Evolutionary conservation across 2,797 vertebrate species (phyloP), one percentile per base, ranked within the genome.

Genomic region (Cyprinodon diabolis): DNA sequence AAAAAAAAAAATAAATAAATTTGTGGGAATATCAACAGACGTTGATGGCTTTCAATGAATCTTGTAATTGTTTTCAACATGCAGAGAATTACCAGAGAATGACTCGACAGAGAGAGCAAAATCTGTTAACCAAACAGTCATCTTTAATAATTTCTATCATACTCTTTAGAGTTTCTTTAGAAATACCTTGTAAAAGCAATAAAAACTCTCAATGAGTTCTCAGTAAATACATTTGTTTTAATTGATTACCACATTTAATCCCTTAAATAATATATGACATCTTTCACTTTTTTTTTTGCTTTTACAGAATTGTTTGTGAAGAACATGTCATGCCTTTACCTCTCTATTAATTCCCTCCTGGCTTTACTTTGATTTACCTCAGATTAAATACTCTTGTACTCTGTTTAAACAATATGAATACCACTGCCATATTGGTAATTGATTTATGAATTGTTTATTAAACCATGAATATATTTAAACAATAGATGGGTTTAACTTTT

Each of bases 81-180:
- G 35, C 19, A 73, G 30, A 30, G 30, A 30, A 30, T 3, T 30
- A 30, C 30, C 30, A 30, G 30, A 71, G 71, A 79, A 15, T 40
- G 66, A 58, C 35, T 60, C 45, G 19, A 13, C 23, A 75, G 71
- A 68, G 73, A 60, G 37, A 80, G 70, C 79, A 76, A 89, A 85
- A 71, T 89, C 66, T 77, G 81, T 83, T 80, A 77, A 67, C 40
- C 17, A 60, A 49, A 74, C 54, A 74, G 67, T 51, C 57, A 7
- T 60, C 57, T 71, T 70, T 69, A 66, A 62, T 15, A 7, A 45
- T 76, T 57, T 56, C 40, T 21, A 45, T 11, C 19, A 43, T 43
- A 65, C 23, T 23, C 40, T 30, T 30, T 30, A 30, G 30, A 48
- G 12, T 68, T 17, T 71, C 69, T 81, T 77, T 75, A 67, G 65